These are phyloP conservation scores for Limnephilus marmoratus DNA, from an alignment of 2,888 invertebrate genomes.

Conservation along the genomic window DNA sequence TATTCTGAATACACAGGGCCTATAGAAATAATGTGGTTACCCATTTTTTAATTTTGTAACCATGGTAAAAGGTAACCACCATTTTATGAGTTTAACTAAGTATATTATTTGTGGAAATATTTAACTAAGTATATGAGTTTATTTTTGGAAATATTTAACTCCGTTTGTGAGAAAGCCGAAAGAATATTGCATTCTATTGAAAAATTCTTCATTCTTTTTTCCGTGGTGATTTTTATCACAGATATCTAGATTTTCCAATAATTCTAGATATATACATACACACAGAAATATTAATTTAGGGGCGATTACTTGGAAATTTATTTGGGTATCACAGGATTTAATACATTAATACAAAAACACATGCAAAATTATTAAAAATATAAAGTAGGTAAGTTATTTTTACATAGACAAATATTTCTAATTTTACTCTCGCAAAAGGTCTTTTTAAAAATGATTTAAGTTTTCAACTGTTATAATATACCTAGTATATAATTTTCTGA, in stretches of 20 bases:
- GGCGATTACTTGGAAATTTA: slow-evolving; percentile 17
- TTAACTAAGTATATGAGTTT: too few relatives aligned
- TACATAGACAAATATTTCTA: neutral
- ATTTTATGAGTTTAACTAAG: neutral
- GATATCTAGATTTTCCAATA: neutral
- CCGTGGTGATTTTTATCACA: slow-evolving; percentile 25
- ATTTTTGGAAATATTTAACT: neutral
- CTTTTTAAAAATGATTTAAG: neutral
- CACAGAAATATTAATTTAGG: slow-evolving; percentile 28
- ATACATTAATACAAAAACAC: slow-evolving; percentile 32
- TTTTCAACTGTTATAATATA: neutral
- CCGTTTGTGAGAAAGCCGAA: neutral
- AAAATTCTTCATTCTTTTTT: neutral
- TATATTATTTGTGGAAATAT: neutral
- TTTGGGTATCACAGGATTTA: slow-evolving; percentile 48
- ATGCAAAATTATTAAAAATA: slow-evolving; percentile 26
- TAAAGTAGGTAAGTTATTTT: neutral
- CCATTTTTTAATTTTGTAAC: neutral
- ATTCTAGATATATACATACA: neutral
- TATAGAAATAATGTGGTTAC: neutral
- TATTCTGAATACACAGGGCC: neutral
- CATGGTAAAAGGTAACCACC: neutral
- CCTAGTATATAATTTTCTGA: neutral
- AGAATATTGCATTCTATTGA: neutral
- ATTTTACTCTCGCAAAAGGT: neutral